A percentile compares a stretch with the other conserved stretches of the same genome.
These are phyloP conservation scores for Urophycis tenuis DNA, from an alignment of 2,797 vertebrate species.

Conservation along the genomic window DNA sequence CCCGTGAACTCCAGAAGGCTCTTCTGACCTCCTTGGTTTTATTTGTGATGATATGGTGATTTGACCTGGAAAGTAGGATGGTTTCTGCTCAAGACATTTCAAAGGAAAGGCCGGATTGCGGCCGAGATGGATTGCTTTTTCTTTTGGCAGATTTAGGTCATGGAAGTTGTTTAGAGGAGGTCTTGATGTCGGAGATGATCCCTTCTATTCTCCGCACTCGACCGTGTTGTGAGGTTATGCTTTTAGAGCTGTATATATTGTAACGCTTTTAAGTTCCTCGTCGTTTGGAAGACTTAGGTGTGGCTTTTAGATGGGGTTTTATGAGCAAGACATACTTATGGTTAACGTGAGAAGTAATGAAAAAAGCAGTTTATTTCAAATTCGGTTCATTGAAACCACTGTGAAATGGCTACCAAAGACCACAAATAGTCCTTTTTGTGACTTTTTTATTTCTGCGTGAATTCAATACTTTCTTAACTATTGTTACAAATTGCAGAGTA, in stretches of 20 bases:
- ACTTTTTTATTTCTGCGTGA: not conserved
- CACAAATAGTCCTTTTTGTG: not conserved
- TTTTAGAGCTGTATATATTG: constrained; percentile 13
- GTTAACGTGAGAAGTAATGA: not conserved
- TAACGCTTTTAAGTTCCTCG: constrained; percentile 33
- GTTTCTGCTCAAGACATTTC: not conserved
- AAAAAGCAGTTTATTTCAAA: not conserved
- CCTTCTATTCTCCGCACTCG: not conserved
- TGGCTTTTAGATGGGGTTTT: not conserved
- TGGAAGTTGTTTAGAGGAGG: not conserved
- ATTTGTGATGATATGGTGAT: not conserved
- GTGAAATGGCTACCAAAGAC: not conserved
- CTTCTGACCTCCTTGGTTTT: not conserved
- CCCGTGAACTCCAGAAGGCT: not conserved
- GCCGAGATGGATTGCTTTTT: not conserved
- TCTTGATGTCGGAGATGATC: not conserved
- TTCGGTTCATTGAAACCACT: not conserved
- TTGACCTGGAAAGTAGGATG: not conserved
- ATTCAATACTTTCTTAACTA: constrained; percentile 12
- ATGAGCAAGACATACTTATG: not conserved
- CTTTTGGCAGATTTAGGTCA: not conserved
- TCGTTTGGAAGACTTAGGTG: not conserved
- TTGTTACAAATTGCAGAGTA: constrained; percentile 17
- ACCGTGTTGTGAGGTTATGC: not conserved
- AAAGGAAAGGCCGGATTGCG: not conserved